Conservation (phyloP, 2,888 invertebrate genomes). For the Aspidiotus rigidus region DNA sequence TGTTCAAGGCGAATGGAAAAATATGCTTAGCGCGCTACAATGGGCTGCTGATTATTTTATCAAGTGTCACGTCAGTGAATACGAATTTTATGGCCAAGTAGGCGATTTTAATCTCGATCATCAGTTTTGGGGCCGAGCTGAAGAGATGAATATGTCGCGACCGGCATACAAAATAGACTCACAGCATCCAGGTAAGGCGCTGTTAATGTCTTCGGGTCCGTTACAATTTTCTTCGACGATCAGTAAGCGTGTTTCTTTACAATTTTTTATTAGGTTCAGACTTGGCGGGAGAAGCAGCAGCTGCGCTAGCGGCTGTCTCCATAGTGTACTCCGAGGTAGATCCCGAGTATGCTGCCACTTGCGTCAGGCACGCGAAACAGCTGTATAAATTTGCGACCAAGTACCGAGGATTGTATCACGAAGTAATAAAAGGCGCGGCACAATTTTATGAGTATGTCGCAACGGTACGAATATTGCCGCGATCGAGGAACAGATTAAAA, state of each 20-base stretch:
- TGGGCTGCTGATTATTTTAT: constrained; percentile 55
- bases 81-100: constrained; percentile 51
- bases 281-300: constrained; percentile 52
- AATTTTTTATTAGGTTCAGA: constrained; percentile 47
- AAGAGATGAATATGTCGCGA: constrained; percentile 51
- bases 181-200: constrained; percentile 46
- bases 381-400: constrained; percentile 48
- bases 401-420: constrained; percentile 48
- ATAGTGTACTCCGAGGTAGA: constrained; percentile 47
- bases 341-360: constrained; percentile 44
- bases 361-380: constrained; percentile 47
- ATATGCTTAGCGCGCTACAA: constrained; percentile 46
- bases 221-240: too few species aligned
- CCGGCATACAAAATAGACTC: constrained; percentile 52
- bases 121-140: constrained; percentile 54
- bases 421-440: constrained; percentile 47
- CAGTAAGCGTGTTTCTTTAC: too few species aligned
- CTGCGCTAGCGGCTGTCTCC: constrained; percentile 50
- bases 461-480: neutral
- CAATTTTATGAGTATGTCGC: constrained; percentile 46
- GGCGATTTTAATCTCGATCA: constrained; percentile 52
- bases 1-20: constrained; percentile 44
- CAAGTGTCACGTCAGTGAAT: constrained; percentile 49
- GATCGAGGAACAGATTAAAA: neutral
- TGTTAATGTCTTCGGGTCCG: too few species aligned